Conservation (phyloP, 2,888 invertebrate species). For the Sesamia inferens region DNA sequence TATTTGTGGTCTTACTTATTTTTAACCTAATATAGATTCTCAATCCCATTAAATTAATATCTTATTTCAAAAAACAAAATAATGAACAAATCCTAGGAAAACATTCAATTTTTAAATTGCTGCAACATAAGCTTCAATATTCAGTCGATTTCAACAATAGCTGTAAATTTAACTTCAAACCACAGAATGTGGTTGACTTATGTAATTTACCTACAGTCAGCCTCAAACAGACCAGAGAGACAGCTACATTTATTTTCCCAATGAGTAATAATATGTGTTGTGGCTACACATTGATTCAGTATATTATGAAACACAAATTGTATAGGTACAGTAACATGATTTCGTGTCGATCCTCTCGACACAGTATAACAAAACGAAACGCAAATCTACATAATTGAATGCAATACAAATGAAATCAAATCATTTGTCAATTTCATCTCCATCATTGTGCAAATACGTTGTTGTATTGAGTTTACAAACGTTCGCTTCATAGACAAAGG, state of each 20-base stretch:
- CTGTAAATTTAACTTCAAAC: slow-evolving; percentile 10
- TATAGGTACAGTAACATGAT: background rate
- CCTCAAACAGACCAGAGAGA: background rate
- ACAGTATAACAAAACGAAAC: background rate
- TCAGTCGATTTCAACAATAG: background rate
- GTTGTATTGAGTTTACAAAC: slow-evolving; percentile 3
- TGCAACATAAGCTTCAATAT: slow-evolving; percentile 5
- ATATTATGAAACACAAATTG: background rate
- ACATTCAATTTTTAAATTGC: slow-evolving; percentile 27
- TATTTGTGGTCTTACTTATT: no score
- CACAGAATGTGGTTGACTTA: background rate
- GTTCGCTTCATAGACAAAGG: background rate
- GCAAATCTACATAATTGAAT: background rate
- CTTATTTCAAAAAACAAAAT: slow-evolving; percentile 30
- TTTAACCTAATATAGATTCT: background rate
- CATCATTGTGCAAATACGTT: background rate
- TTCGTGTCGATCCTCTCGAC: background rate
- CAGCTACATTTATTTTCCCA: no score
- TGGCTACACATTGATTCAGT: no score
- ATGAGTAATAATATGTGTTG: no score
- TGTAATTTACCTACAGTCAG: background rate
- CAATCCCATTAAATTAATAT: slow-evolving; percentile 9
- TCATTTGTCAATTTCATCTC: slow-evolving; percentile 11
- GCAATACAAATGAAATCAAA: background rate
- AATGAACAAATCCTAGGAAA: slow-evolving; percentile 17